Percentiles rank a stretch among this genome's conserved stretches.
phyloP scores from a whole-genome alignment of 2,797 vertebrate species.

The Myotis pilosus region DNA sequence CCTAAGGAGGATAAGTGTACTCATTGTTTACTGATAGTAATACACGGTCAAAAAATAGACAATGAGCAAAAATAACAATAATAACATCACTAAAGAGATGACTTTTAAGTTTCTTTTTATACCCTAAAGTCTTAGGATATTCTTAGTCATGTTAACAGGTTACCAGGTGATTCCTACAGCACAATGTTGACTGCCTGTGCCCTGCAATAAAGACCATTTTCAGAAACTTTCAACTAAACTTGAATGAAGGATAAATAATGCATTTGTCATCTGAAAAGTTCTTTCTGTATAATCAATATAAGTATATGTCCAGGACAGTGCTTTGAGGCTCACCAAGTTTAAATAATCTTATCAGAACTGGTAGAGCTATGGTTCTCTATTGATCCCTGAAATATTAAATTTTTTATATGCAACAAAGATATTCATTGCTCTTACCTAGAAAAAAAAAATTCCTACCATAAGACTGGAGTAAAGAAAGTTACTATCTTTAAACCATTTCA shows the following conservation, averaged over 20 bases:
- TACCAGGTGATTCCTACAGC: background rate
- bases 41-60: constrained; percentile 9
- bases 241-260: constrained; percentile 29
- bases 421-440: background rate
- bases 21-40: background rate
- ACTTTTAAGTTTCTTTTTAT: constrained; percentile 47
- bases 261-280: constrained; percentile 7
- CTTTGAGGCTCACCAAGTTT: background rate
- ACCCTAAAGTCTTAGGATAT: constrained; percentile 1
- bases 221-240: constrained; percentile 34
- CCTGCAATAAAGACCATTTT: constrained; percentile 15
- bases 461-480: background rate
- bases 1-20: background rate
- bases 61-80: background rate
- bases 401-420: background rate
- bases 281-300: background rate
- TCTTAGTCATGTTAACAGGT: constrained; percentile 3
- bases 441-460: background rate
- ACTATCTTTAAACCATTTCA: constrained; percentile 10
- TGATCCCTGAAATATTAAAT: background rate
- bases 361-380: background rate
- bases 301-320: background rate
- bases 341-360: background rate
- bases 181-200: background rate
- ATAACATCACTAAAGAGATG: constrained; percentile 6